Evolutionary conservation across 2,113 vertebrate species (phyloP), one percentile per base, ranked within the genome.

Genomic region (Actenoides lindsayi): DNA sequence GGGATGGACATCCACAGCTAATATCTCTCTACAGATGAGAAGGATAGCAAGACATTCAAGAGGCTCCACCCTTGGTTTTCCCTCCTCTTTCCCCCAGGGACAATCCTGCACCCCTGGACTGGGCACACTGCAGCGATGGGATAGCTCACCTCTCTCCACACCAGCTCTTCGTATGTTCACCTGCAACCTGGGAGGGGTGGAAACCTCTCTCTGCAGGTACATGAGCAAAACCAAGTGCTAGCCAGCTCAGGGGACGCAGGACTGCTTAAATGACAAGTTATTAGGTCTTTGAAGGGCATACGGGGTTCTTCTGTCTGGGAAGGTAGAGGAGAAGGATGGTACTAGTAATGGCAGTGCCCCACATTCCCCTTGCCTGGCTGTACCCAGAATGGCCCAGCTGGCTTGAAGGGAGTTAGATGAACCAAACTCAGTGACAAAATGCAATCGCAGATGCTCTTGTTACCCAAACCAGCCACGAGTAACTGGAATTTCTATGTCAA

Each of bases 341-440:
- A 64, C n/a, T 2, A 4, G 23, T 39, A 24, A 41, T 57, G 81
- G n/a, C 50, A 48, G 77, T 24, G 46, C 25, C 76, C n/a, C 0
- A 0, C 25, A 37, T 59, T 20, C 24, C 12, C 30, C 19, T 65
- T 5, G 2, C 60, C 13, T 44, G 75, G 23, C 46, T 62, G 44
- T 51, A 37, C 39, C 46, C 7, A 1, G 21, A n/a, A 25, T 41
- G 57, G 69, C 71, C 33, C 27, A 11, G 19, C 15, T 60, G 59
- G 46, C 46, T 74, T 14, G 46, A 62, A 74, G 54, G 74, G 46
- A 79, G 80, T 84, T 93, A 89, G 80, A 93, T 84, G 86, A 93
- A 93, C 91, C 91, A 89, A 93, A 41, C 17, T 23, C 1, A 5
- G 44, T 1, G 3, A 35, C 20, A 18, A 28, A 83, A 60, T 4